Conservation (phyloP, 2,888 invertebrate genomes). For the Nymphalis c-album region DNA sequence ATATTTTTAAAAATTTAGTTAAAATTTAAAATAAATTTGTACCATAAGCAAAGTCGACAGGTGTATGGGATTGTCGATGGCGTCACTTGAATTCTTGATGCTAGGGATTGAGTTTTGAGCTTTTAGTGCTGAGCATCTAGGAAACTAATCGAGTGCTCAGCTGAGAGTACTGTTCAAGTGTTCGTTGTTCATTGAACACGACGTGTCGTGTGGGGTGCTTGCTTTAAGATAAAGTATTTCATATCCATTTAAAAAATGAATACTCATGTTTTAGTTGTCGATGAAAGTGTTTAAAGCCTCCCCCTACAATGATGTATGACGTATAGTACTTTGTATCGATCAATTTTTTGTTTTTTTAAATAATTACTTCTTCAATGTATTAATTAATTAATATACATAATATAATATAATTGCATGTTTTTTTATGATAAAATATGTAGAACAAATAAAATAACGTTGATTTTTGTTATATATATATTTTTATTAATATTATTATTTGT, state of each 20-base stretch:
- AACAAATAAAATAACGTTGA: too few species aligned
- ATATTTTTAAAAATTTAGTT: too few species aligned
- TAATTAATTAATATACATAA: too few species aligned
- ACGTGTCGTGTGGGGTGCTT: neutral
- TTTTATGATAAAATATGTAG: too few species aligned
- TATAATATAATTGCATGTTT: too few species aligned
- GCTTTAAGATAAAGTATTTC: conserved; percentile 13
- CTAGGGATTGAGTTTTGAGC: conserved; percentile 69
- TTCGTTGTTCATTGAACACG: conserved; percentile 14
- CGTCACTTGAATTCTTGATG: conserved; percentile 75
- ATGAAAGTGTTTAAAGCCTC: too few species aligned
- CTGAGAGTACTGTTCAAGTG: conserved; percentile 19
- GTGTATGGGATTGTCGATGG: conserved; percentile 72
- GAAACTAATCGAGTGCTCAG: conserved; percentile 43
- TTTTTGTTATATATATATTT: too few species aligned
- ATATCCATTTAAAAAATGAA: conserved; percentile 30
- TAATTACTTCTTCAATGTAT: too few species aligned
- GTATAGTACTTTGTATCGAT: too few species aligned
- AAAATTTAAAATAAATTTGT: conserved; percentile 34
- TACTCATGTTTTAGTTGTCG: neutral
- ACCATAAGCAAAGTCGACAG: conserved; percentile 55
- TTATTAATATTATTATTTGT: too few species aligned
- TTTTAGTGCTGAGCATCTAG: conserved; percentile 56
- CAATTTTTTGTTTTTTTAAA: too few species aligned
- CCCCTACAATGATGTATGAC: too few species aligned